These are phyloP conservation scores for Australoheros scitulus DNA, from an alignment of 2,113 vertebrate species.

Conservation along the genomic window DNA sequence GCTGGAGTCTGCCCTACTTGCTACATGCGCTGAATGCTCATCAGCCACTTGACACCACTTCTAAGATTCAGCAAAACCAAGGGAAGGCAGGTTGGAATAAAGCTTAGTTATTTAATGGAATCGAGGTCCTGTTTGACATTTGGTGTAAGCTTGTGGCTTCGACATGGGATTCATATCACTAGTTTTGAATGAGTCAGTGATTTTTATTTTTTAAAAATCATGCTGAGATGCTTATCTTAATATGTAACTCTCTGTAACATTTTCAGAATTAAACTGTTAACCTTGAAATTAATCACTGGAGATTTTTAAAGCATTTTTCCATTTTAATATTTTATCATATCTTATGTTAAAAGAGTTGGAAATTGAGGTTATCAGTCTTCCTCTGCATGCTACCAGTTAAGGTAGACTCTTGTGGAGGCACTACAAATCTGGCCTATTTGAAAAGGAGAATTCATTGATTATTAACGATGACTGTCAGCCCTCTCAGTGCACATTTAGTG, in stretches of 20 bases:
- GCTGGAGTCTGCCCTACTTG: constrained; percentile 44
- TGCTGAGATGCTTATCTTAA: background rate
- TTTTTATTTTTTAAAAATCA: background rate
- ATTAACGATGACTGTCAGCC: background rate
- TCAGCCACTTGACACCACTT: constrained; percentile 60
- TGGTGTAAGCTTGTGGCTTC: background rate
- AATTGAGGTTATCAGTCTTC: background rate
- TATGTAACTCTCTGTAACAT: background rate
- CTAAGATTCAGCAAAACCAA: constrained; percentile 40
- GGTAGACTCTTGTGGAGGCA: background rate
- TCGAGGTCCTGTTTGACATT: background rate
- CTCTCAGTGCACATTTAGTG: background rate
- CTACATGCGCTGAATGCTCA: constrained; percentile 47
- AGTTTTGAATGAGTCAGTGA: background rate
- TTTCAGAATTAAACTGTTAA: background rate
- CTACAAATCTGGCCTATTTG: background rate
- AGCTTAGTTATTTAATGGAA: constrained; percentile 15
- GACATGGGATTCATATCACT: background rate
- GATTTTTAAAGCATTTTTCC: background rate
- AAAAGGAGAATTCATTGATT: background rate
- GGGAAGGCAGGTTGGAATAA: constrained; percentile 9
- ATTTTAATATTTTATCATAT: background rate
- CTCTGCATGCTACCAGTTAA: background rate
- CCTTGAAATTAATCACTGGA: background rate
- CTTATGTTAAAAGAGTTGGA: background rate